Conservation (phyloP, 2,113 vertebrate species). For the Oncorhynchus masou region DNA sequence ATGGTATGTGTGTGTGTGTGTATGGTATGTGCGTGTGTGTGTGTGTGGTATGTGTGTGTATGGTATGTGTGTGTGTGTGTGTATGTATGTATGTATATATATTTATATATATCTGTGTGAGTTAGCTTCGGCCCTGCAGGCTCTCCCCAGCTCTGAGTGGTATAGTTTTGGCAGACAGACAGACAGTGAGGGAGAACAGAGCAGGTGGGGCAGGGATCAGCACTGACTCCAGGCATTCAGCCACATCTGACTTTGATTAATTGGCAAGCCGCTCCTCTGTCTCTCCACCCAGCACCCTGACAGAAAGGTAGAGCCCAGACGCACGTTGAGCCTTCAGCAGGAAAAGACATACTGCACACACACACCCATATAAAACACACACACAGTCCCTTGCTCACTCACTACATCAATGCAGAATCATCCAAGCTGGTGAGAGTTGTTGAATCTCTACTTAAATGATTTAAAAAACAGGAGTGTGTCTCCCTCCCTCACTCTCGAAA, state of each 20-base stretch:
- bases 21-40: neutral
- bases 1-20: constrained; percentile 15
- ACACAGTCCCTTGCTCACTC: neutral
- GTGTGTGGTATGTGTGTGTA: constrained; percentile 1
- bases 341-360: neutral
- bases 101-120: constrained; percentile 30
- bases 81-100: neutral
- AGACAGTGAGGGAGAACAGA: constrained; percentile 58
- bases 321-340: too few species aligned
- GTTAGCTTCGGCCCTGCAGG: constrained; percentile 86
- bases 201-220: constrained; percentile 86
- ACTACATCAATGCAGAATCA: constrained; percentile 80
- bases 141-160: constrained; percentile 77
- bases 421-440: constrained; percentile 88
- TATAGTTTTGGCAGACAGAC: too few species aligned
- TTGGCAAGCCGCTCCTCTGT: constrained; percentile 78
- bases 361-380: neutral
- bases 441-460: constrained; percentile 85
- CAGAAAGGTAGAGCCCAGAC: constrained; percentile 31
- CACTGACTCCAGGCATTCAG: constrained; percentile 82
- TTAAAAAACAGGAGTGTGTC: constrained; percentile 85
- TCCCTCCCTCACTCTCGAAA: constrained; percentile 76
- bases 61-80: neutral
- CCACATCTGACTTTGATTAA: constrained; percentile 94
- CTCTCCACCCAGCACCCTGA: constrained; percentile 48